Base-by-base conservation (phyloP, 2,113 vertebrate genomes). In the Burhinus bistriatus region DNA sequence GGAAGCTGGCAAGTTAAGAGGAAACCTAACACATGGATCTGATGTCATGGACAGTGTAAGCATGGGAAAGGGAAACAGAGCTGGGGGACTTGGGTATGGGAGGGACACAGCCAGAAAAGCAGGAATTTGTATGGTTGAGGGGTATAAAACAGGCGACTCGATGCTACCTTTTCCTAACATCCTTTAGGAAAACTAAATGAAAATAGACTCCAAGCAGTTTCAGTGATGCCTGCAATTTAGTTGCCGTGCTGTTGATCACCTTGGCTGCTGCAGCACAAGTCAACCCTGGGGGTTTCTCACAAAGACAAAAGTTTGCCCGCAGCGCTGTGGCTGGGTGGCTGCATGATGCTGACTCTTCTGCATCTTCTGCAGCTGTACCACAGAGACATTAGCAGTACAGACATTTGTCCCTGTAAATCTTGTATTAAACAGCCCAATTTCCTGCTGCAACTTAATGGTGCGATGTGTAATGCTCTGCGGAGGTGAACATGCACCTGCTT, bases 141-240 rank as follows among this genome's bases (percentile, higher is more conserved):
- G 51, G 3, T 32, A 11, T 26, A 75, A 75, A 75, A 34, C 25
- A n/a, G 36, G 62, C 3, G 12, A 40, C 27, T 52, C 2, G 0
- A 7, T 55, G 47, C 54, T 69, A 68, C 27, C 30, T 79, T 82
- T 72, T 57, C 40, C 45, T 57, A 66, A 30, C 8, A 8, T 14
- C 23, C 69, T 73, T 52, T 51, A n/a, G 42, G 49, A 88, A 29
- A 55, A 51, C 25, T 36, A 49, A 25, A 59, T 34, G 34, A 29
- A 72, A 59, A 4, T 9, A 38, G 36, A 45, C 18, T 52, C 16
- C 8, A 23, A 51, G 68, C 49, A 25, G 36, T 62, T 91, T 27
- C 62, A 32, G 12, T 2, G 1, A 40, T n/a, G 15, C 2, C 2
- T 11, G 3, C 2, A 40, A 0, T 73, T 68, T 61, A n/a, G 22